Evolutionary conservation across 2,888 invertebrate species (phyloP).

Genomic region (Sycophila texana): DNA sequence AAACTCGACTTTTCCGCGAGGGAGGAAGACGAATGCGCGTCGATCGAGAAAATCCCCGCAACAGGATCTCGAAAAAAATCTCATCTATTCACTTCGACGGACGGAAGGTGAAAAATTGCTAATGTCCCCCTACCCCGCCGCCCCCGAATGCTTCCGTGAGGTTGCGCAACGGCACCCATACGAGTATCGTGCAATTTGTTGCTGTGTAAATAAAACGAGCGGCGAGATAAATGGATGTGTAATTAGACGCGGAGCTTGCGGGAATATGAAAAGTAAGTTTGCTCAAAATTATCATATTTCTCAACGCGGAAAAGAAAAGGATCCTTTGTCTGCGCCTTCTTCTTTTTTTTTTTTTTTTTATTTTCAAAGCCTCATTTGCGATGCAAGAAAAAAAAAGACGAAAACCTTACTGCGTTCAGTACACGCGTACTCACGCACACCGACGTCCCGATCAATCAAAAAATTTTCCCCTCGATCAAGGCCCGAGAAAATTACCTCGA

Average conservation of each 20-base stretch:
- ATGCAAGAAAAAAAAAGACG: background rate
- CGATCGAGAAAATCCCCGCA: background rate
- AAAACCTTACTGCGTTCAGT: background rate
- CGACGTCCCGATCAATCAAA: no score
- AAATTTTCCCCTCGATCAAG: no score
- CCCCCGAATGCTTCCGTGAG: constrained; percentile 16
- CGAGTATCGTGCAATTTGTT: constrained; percentile 1
- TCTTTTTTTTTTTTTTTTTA: no score
- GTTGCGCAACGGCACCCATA: background rate
- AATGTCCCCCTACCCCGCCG: background rate
- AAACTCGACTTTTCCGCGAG: background rate
- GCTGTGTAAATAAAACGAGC: constrained; percentile 6
- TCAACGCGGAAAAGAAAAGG: constrained; percentile 5
- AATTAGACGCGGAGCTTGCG: constrained; percentile 5
- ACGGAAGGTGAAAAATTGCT: constrained; percentile 25
- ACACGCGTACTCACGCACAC: no score
- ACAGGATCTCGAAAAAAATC: constrained; percentile 14
- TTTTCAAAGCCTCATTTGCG: no score
- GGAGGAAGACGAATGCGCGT: background rate
- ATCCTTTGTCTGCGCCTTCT: background rate
- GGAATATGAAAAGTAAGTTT: constrained; percentile 22
- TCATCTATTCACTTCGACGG: constrained; percentile 27
- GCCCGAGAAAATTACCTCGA: no score
- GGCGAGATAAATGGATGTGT: constrained; percentile 21
- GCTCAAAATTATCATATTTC: constrained; percentile 12